Conservation (phyloP, 2,797 vertebrate genomes). For the Spinus pinus region DNA sequence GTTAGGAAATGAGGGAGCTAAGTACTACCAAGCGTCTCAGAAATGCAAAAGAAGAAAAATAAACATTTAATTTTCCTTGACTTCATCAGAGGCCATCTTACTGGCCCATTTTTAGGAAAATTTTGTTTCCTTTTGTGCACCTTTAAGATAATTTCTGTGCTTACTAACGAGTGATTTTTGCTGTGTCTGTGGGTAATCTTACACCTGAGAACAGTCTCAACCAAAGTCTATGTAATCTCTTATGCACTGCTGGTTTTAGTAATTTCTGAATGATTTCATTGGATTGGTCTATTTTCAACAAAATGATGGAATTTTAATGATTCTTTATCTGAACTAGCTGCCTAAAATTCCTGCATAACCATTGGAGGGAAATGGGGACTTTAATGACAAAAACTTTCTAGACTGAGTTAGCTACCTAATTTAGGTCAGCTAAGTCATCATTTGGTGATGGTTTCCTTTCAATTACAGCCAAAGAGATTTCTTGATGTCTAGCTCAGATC, state of each 20-base stretch:
- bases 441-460: neutral
- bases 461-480: neutral
- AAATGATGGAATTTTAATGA: neutral
- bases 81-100: neutral
- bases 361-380: neutral
- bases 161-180: neutral
- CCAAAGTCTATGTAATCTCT: neutral
- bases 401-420: neutral
- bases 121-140: neutral
- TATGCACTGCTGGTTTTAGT: neutral
- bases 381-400: neutral
- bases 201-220: accelerated
- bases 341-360: neutral
- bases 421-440: neutral
- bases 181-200: neutral
- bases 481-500: neutral
- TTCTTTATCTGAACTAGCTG: neutral
- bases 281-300: neutral
- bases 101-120: neutral
- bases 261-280: neutral
- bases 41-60: neutral
- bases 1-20: neutral
- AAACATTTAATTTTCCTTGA: neutral
- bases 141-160: neutral
- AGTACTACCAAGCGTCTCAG: neutral